Conservation (phyloP, 2,888 invertebrate genomes). For the Choreutis nemorana region DNA sequence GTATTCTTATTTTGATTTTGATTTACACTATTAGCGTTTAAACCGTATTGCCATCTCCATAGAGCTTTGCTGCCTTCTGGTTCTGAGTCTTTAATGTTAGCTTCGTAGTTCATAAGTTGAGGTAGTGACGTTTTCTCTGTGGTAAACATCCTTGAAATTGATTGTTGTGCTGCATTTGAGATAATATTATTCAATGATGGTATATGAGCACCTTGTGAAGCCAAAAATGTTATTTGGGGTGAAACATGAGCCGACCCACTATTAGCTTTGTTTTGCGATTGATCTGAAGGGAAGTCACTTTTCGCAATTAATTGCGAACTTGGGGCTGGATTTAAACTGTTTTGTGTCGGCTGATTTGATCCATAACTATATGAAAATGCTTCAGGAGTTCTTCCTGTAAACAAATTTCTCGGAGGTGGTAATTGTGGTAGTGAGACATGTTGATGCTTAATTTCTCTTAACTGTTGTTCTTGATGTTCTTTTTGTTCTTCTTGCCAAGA, state of each 20-base stretch:
- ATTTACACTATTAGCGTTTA: slow-evolving; percentile 28
- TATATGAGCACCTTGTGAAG: slow-evolving; percentile 52
- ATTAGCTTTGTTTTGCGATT: slow-evolving; percentile 33
- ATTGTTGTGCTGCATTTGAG: slow-evolving; percentile 28
- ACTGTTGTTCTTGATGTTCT: too few relatives aligned
- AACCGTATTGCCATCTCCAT: slow-evolving; percentile 57
- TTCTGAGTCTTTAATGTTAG: slow-evolving; percentile 34
- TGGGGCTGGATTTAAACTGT: slow-evolving; percentile 33
- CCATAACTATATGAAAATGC: slow-evolving; percentile 50
- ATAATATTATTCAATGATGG: too few relatives aligned
- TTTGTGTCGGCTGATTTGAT: slow-evolving; percentile 30
- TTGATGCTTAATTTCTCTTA: slow-evolving; percentile 23
- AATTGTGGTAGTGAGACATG: too few relatives aligned
- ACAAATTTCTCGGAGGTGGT: slow-evolving; percentile 35
- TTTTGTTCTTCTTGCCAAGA: slow-evolving; percentile 38
- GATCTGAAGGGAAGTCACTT: slow-evolving; percentile 33
- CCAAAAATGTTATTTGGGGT: slow-evolving; percentile 56
- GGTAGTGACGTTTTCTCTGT: slow-evolving; percentile 44
- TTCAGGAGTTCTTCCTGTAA: slow-evolving; percentile 54
- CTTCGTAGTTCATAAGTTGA: slow-evolving; percentile 51
- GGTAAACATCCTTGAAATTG: slow-evolving; percentile 33
- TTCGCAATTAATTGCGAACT: slow-evolving; percentile 36
- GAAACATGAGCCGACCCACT: slow-evolving; percentile 38
- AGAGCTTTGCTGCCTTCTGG: slow-evolving; percentile 43
- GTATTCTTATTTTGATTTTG: slow-evolving; percentile 38